Evolutionary conservation across 1,140 invertebrate genomes (phyloP).

Genomic region (Watersipora subatra): DNA sequence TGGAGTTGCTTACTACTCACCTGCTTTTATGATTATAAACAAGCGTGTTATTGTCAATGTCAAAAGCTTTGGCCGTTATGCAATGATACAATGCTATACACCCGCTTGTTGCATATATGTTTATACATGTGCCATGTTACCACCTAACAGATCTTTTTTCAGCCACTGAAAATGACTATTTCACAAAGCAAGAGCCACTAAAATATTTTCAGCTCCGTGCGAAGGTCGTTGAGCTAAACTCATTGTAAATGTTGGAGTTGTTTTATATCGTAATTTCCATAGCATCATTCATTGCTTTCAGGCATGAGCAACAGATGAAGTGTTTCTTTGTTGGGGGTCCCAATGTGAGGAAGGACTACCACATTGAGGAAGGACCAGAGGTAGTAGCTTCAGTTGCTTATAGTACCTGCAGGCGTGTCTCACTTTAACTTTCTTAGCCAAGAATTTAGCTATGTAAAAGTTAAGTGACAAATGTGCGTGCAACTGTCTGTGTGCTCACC

Average conservation of each 20-base stretch:
- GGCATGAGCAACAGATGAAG: constrained; percentile 48
- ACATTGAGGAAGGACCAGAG: constrained; percentile 52
- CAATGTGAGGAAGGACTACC: constrained; percentile 50
- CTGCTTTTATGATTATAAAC: no score
- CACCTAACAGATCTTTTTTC: no score
- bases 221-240: not conserved
- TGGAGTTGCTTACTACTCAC: no score
- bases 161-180: no score
- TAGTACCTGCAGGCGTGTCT: not conserved
- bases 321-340: constrained; percentile 52
- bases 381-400: constrained; percentile 22
- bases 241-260: not conserved
- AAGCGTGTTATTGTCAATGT: no score
- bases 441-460: no score
- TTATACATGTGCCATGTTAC: no score
- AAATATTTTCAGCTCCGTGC: not conserved
- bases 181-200: not conserved
- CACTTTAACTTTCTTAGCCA: not conserved
- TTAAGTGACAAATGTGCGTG: no score
- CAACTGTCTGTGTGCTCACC: no score
- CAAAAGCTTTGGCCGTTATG: no score
- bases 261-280: not conserved
- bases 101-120: no score
- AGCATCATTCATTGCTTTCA: constrained; percentile 21
- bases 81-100: no score